Conservation (phyloP, 1,140 invertebrate species). For the Penaeus japonicus region DNA sequence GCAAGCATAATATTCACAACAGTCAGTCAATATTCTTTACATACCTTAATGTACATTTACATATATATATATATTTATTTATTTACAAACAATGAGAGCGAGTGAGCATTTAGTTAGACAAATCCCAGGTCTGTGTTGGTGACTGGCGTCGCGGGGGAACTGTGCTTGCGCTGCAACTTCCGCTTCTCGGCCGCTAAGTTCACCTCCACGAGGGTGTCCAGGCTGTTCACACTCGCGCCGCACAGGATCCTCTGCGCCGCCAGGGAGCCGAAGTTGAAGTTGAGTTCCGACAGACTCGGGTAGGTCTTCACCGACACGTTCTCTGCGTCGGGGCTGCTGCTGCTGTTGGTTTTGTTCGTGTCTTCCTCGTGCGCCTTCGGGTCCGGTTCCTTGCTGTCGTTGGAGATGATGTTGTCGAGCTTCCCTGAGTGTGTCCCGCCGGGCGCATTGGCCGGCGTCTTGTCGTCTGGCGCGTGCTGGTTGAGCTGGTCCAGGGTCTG, state of each 20-base stretch:
- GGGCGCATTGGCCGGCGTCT: background rate
- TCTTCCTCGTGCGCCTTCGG: background rate
- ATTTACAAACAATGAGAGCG: no score
- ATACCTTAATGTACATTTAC: no score
- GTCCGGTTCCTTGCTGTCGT: background rate
- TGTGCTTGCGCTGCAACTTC: constrained; percentile 41
- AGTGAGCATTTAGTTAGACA: constrained; percentile 18
- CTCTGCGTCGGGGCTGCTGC: background rate
- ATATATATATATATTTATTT: no score
- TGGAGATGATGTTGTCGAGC: background rate
- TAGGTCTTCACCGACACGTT: constrained; percentile 52
- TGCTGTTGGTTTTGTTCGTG: background rate
- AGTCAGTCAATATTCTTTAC: no score
- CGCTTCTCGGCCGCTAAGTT: constrained; percentile 60
- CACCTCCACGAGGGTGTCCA: constrained; percentile 61
- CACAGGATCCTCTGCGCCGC: constrained; percentile 60
- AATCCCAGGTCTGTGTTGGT: constrained; percentile 58
- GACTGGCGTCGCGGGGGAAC: constrained; percentile 41
- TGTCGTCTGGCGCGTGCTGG: background rate
- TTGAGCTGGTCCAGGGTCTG: constrained; percentile 34
- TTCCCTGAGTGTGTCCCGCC: background rate
- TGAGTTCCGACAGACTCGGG: constrained; percentile 56
- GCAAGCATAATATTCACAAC: no score
- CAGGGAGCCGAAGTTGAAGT: constrained; percentile 60
- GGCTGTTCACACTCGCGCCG: constrained; percentile 60